A percentile compares a stretch with the other conserved stretches of the same genome.
Evolutionary conservation across 2,888 invertebrate species (phyloP).

Genomic region (Drosophila quinaria): DNA sequence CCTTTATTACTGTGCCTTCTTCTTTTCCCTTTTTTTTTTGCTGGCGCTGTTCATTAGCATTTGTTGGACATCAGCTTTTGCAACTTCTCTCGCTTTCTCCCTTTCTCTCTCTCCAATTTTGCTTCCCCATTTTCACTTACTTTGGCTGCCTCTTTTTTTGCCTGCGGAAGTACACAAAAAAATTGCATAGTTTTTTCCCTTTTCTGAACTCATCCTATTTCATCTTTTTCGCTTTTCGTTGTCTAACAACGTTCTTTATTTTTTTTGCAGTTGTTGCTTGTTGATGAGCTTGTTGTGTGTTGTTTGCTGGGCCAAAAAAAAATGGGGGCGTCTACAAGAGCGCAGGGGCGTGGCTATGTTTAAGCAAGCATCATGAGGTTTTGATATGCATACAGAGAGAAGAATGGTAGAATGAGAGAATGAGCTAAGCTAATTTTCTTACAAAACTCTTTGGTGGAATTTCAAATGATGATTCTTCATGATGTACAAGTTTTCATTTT

Average conservation of each 20-base stretch:
- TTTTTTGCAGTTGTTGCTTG: constrained; percentile 23
- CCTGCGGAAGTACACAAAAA: constrained; percentile 28
- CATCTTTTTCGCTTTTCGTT: constrained; percentile 19
- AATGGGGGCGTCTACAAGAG: constrained; percentile 9
- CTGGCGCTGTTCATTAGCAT: constrained; percentile 54
- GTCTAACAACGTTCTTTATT: constrained; percentile 27
- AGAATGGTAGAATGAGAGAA: background rate
- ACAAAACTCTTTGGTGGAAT: constrained; percentile 22
- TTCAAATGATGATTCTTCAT: constrained; percentile 15
- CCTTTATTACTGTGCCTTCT: constrained; percentile 16
- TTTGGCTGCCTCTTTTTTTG: background rate
- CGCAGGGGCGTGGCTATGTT: constrained; percentile 21
- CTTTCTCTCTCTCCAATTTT: background rate
- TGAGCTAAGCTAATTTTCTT: constrained; percentile 29
- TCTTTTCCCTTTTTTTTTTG: background rate
- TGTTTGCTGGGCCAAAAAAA: constrained; percentile 25
- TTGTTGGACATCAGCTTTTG: constrained; percentile 51
- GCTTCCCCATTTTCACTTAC: background rate
- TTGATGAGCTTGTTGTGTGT: constrained; percentile 61
- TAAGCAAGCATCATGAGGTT: background rate
- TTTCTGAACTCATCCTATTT: constrained; percentile 13
- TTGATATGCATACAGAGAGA: constrained; percentile 4
- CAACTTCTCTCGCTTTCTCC: background rate
- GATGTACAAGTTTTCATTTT: constrained; percentile 1
- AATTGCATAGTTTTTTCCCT: constrained; percentile 55